A percentile compares a stretch with the other conserved stretches of the same genome.
Conservation (phyloP, 2,797 vertebrate species). For the Sarcoramphus papa region DNA sequence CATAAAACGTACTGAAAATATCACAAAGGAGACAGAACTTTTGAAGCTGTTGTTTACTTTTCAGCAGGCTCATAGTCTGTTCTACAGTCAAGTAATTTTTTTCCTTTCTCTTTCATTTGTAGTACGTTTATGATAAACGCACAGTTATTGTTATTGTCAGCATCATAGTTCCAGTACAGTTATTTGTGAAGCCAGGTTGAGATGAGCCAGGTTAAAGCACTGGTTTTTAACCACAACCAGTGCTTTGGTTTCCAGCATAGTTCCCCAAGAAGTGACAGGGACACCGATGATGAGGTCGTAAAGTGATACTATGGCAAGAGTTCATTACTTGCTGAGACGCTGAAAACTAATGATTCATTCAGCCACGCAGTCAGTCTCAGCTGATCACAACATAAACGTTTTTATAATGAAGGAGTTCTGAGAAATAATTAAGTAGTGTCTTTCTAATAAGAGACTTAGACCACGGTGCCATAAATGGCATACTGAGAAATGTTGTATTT, state of each 20-base stretch:
- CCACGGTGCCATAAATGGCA: neutral
- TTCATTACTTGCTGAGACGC: neutral
- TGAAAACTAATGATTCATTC: neutral
- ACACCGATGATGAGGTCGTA: fast-evolving
- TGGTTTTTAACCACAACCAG: neutral
- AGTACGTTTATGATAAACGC: neutral
- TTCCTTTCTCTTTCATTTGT: neutral
- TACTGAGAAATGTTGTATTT: neutral
- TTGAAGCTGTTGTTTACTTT: neutral
- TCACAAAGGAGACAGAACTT: neutral
- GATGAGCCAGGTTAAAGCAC: neutral
- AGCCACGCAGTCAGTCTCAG: neutral
- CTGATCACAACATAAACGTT: neutral
- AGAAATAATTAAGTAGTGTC: neutral
- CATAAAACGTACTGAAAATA: neutral
- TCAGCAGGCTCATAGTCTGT: neutral
- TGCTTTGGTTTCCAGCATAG: neutral
- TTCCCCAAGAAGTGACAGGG: neutral
- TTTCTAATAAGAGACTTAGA: neutral
- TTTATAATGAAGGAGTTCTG: neutral
- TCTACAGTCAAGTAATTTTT: neutral
- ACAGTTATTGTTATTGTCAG: neutral
- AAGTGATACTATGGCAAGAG: neutral
- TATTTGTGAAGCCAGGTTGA: neutral
- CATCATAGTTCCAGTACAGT: neutral